Conservation (phyloP, 2,113 vertebrate species). For the Esox niger region DNA sequence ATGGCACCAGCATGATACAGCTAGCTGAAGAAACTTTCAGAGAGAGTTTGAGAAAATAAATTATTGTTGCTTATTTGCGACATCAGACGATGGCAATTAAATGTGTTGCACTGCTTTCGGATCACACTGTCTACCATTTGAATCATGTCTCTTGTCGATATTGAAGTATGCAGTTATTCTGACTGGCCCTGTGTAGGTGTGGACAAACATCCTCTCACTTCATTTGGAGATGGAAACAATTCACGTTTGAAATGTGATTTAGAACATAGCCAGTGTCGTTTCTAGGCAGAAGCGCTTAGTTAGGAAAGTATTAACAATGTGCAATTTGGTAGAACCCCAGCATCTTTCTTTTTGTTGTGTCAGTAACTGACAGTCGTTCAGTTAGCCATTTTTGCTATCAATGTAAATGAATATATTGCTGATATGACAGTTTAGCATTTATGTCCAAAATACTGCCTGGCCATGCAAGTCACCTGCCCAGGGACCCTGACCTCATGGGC, state of each 20-base stretch:
- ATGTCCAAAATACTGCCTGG: too few relatives aligned
- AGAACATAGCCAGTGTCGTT: too few relatives aligned
- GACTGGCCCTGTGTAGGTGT: constrained; percentile 69
- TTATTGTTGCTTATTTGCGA: constrained; percentile 47
- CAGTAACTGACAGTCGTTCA: too few relatives aligned
- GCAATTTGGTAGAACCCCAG: too few relatives aligned
- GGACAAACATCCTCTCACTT: constrained; percentile 9
- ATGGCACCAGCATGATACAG: neutral
- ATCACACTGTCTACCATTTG: constrained; percentile 51
- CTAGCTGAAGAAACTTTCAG: neutral
- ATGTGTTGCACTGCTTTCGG: constrained; percentile 64
- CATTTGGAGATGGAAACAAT: constrained; percentile 34
- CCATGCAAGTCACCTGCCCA: too few relatives aligned
- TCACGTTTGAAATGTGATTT: neutral
- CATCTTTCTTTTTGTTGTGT: too few relatives aligned
- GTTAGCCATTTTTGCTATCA: too few relatives aligned
- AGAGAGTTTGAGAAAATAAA: constrained; percentile 37
- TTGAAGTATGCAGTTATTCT: constrained; percentile 64
- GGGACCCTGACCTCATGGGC: too few relatives aligned
- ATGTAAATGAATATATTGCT: too few relatives aligned
- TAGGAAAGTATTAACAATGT: too few relatives aligned
- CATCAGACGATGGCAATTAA: constrained; percentile 67
- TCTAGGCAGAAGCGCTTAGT: too few relatives aligned
- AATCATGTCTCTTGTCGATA: constrained; percentile 57
- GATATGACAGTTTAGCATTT: too few relatives aligned